phyloP scores from a whole-genome alignment of 2,113 vertebrate species.

The Tilapia sparmanii region DNA sequence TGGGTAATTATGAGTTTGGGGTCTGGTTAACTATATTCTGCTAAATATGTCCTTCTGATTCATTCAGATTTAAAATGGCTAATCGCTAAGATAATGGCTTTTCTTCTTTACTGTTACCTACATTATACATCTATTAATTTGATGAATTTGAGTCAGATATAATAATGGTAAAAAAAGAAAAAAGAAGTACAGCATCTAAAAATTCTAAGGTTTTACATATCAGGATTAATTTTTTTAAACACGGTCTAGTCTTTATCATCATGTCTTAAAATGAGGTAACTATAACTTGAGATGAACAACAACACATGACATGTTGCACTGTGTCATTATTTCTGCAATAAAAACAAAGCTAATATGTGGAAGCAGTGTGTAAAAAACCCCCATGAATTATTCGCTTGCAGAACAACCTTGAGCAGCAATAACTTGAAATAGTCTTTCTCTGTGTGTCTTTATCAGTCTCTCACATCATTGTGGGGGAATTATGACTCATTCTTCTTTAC shows the following conservation, averaged over 20 bases:
- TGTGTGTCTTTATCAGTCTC: neutral
- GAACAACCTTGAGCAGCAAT: neutral
- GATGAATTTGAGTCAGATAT: neutral
- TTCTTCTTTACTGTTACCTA: neutral
- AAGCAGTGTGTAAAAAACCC: neutral
- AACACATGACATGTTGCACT: neutral
- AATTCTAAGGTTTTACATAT: neutral
- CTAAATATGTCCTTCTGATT: neutral
- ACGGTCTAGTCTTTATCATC: neutral
- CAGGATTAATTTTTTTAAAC: rapidly evolving
- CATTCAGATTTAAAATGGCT: neutral
- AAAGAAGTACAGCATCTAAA: neutral
- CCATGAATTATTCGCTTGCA: neutral
- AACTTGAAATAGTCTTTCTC: neutral
- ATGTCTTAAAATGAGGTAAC: rapidly evolving
- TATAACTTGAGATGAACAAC: neutral
- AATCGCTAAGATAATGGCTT: neutral
- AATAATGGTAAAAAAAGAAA: neutral
- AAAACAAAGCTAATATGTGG: neutral
- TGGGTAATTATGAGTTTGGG: neutral
- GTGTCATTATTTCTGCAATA: neutral
- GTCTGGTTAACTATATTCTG: neutral
- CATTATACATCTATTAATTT: neutral
- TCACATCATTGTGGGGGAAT: neutral
- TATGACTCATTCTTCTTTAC: neutral